phyloP scores from a whole-genome alignment of 2,113 vertebrate species.

The Onychostoma macrolepis region DNA sequence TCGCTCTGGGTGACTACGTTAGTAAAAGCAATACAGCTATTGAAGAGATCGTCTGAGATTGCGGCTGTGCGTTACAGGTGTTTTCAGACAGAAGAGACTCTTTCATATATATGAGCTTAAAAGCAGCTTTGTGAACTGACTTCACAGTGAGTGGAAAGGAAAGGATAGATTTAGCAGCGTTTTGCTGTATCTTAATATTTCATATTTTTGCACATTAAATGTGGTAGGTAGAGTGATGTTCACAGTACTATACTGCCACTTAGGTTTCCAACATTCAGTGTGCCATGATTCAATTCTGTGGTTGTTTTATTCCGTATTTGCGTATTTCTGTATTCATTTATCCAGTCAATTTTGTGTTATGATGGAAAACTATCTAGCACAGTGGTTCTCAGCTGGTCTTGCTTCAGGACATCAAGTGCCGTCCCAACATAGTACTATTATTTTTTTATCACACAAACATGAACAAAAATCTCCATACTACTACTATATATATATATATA shows the following conservation, averaged over 20 bases:
- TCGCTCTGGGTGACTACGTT: conserved; percentile 2
- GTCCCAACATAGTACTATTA: not conserved
- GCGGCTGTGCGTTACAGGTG: not conserved
- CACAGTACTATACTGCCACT: not conserved
- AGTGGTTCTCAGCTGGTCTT: not conserved
- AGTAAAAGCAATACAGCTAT: conserved; percentile 17
- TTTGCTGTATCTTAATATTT: not conserved
- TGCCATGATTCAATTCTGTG: not conserved
- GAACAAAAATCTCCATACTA: too few species aligned
- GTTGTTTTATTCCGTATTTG: not conserved
- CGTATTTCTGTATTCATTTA: not conserved
- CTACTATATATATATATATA: too few species aligned
- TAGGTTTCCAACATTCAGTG: not conserved
- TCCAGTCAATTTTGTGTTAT: not conserved
- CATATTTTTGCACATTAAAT: not conserved
- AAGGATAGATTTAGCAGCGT: not conserved
- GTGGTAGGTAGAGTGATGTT: not conserved
- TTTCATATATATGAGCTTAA: not conserved
- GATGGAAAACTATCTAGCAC: not conserved
- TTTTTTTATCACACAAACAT: not conserved
- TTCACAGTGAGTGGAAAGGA: not conserved
- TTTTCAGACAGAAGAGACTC: not conserved
- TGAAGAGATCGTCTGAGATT: not conserved
- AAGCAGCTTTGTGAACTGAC: not conserved
- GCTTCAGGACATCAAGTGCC: not conserved